phyloP scores from a whole-genome alignment of 2,797 vertebrate species.

The Parotocinclus haroldoi region DNA sequence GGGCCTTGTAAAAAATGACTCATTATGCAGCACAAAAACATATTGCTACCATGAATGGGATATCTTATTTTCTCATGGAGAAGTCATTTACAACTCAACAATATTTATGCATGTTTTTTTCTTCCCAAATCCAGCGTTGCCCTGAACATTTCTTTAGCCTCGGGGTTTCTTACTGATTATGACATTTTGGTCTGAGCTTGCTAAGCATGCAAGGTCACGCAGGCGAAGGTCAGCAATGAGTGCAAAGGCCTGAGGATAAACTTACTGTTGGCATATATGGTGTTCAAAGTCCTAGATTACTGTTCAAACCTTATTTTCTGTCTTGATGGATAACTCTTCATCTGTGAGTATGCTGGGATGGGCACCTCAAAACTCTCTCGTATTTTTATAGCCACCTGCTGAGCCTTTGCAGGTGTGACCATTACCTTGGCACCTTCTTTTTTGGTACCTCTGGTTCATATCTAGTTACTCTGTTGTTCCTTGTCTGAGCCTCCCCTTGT shows the following conservation, averaged over 20 bases:
- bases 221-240: constrained; percentile 21
- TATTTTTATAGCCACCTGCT: constrained; percentile 35
- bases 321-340: constrained; percentile 62
- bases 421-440: no score
- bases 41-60: constrained; percentile 2
- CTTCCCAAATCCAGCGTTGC: constrained; percentile 22
- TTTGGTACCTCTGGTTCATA: neutral
- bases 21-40: constrained; percentile 7
- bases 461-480: neutral
- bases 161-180: constrained; percentile 7
- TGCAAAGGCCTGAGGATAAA: constrained; percentile 5
- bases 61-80: neutral
- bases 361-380: constrained; percentile 37
- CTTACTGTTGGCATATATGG: constrained; percentile 12
- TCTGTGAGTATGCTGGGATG: constrained; percentile 61
- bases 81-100: neutral
- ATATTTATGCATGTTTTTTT: neutral
- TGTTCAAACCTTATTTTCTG: constrained; percentile 68
- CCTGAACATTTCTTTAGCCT: constrained; percentile 3
- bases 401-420: constrained; percentile 31
- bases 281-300: constrained; percentile 53
- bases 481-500: neutral
- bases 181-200: constrained; percentile 18
- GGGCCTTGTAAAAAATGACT: constrained; percentile 16
- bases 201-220: constrained; percentile 26